A percentile compares a stretch with the other conserved stretches of the same genome.
phyloP scores from a whole-genome alignment of 2,113 vertebrate genomes.

The Semicossyphus pulcher region DNA sequence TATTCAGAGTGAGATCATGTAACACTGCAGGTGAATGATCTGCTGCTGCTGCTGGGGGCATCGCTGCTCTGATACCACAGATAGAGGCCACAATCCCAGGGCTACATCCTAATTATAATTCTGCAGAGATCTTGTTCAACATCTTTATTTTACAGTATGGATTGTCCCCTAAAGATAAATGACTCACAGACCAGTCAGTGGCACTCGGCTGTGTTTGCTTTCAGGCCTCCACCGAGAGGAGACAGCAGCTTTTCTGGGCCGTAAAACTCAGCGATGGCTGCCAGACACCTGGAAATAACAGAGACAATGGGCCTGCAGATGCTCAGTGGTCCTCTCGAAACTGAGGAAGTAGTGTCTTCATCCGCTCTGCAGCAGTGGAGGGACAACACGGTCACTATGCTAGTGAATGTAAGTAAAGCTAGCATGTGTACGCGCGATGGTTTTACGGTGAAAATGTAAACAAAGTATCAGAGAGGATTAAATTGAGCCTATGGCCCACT shows the following conservation, averaged over 20 bases:
- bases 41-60: conserved; percentile 31
- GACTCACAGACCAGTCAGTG: conserved; percentile 24
- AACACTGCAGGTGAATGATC: conserved; percentile 37
- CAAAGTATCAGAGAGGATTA: too few species aligned
- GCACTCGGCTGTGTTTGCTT: conserved; percentile 46
- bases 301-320: conserved; percentile 57
- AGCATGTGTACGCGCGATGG: not conserved
- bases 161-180: conserved; percentile 48
- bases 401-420: not conserved
- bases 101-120: conserved; percentile 58
- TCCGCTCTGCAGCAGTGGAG: conserved; percentile 31
- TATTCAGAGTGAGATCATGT: conserved; percentile 25
- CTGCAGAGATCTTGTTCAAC: conserved; percentile 43
- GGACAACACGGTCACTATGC: not conserved
- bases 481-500: too few species aligned
- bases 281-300: conserved; percentile 57
- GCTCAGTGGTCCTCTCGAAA: conserved; percentile 43
- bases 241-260: conserved; percentile 54
- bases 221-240: conserved; percentile 49
- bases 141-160: conserved; percentile 33
- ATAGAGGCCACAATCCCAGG: conserved; percentile 10
- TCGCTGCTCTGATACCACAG: conserved; percentile 25
- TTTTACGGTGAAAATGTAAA: not conserved
- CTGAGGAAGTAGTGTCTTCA: conserved; percentile 32
- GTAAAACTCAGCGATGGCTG: conserved; percentile 43